Base-by-base conservation (phyloP, 2,888 invertebrate genomes). In the Philhelius pedissequus region DNA sequence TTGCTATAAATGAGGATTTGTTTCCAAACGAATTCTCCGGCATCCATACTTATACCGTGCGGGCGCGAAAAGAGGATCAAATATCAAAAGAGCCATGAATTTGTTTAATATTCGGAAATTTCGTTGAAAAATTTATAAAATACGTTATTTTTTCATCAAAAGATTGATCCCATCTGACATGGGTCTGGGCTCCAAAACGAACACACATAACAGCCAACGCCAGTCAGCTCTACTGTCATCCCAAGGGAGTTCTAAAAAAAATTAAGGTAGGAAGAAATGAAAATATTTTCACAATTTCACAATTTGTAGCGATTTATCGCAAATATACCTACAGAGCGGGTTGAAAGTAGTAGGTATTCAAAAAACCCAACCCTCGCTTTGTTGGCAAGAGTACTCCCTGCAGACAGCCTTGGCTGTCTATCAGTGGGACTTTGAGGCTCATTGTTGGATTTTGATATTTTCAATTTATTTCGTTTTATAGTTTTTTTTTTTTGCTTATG, bases 241-340 rank as follows among this genome's bases (percentile, higher is more conserved):
- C 20, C 30, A 18, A 11, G 62, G 27, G 62, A 43, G 7, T 43
- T 18, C 30, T 43, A 40, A 40, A 8, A 25, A 22, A 7, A 25
- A 13, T 56, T 20, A 56, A 56, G 43, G n/a, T 56, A 35, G 60
- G 40, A 50, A 35, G 50, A 27, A 52, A 45, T 25, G 77, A 70
- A 70, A 68, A 77, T 71, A 60, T 82, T 77, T 76, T 77, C 60
- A 73, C 82, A 82, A 82, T 77, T 76, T 77, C 60, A 73, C 82
- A 82, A 82, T 77, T 82, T 77, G 77, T 64, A 56, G 62, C 77
- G 54, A 82, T 82, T 77, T 82, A 73, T 73, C 40, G 71, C 48
- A 45, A 75, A 58, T 69, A 52, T 35, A 50, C n/a, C n/a, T n/a
- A n/a, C 50, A 9, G 62, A 52, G 15, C 2, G 32, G 35, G 35